These are phyloP conservation scores for Nyleta sp. DNA, from an alignment of 2,888 invertebrate species.

Conservation along the genomic window DNA sequence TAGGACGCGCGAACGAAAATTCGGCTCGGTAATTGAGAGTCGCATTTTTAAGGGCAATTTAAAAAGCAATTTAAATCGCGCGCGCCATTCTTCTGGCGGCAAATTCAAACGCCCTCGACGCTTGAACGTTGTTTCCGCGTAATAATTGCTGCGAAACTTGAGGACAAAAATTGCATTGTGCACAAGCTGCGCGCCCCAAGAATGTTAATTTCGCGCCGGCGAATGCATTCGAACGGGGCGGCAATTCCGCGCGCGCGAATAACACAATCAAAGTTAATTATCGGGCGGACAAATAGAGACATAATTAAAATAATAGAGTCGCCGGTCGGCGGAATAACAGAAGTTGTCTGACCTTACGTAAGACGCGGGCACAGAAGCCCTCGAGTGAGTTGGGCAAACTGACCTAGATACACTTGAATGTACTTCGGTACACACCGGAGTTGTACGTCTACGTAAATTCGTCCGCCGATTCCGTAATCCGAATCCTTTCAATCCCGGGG, in stretches of 20 bases:
- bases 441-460: slow-evolving; percentile 45
- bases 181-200: too few relatives aligned
- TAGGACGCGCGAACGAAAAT: too few relatives aligned
- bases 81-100: too few relatives aligned
- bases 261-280: slow-evolving; percentile 22
- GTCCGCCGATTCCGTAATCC: slow-evolving; percentile 31
- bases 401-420: slow-evolving; percentile 53
- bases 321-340: slow-evolving; percentile 20
- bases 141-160: too few relatives aligned
- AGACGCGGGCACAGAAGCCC: slow-evolving; percentile 25
- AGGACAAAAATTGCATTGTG: too few relatives aligned
- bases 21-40: too few relatives aligned
- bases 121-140: too few relatives aligned
- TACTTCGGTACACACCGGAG: slow-evolving; percentile 46
- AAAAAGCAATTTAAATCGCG: too few relatives aligned
- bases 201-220: slow-evolving; percentile 5
- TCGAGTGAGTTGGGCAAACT: slow-evolving; percentile 47
- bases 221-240: slow-evolving; percentile 8
- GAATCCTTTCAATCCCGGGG: slow-evolving; percentile 35
- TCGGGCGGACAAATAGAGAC: slow-evolving; percentile 23
- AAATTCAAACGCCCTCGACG: too few relatives aligned
- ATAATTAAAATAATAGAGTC: slow-evolving; percentile 50
- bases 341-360: slow-evolving; percentile 45
- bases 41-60: too few relatives aligned
- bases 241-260: slow-evolving; percentile 3